Evolutionary conservation across 2,797 vertebrate species (phyloP).

Genomic region (Brachyalestes nurse): DNA sequence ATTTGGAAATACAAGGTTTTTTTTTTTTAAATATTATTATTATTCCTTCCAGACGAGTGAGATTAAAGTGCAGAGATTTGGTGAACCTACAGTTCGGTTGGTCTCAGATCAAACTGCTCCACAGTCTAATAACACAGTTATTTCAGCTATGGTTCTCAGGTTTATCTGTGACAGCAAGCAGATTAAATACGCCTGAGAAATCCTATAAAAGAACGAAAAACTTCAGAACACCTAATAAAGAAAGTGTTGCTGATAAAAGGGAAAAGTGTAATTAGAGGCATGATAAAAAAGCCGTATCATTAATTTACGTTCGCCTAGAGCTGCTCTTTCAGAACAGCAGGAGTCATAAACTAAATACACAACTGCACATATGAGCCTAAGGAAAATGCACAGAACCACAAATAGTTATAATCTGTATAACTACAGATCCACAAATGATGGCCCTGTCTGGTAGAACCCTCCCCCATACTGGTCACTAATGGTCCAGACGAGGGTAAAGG

Average conservation of each 20-base stretch:
- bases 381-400: not conserved
- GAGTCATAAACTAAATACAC: constrained; percentile 15
- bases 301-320: not conserved
- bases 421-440: constrained; percentile 57
- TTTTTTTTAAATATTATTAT: not conserved
- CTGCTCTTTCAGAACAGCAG: not conserved
- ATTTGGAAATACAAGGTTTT: too few relatives aligned
- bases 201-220: not conserved
- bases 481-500: constrained; percentile 41
- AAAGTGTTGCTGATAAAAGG: not conserved
- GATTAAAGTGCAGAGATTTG: not conserved
- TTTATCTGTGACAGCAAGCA: not conserved
- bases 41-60: not conserved
- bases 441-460: constrained; percentile 56
- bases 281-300: not conserved
- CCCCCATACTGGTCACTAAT: constrained; percentile 55
- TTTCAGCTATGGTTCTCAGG: not conserved
- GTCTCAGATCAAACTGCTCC: not conserved
- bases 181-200: not conserved
- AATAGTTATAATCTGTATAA: too few relatives aligned
- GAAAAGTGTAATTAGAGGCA: not conserved
- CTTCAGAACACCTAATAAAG: not conserved
- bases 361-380: not conserved
- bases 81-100: not conserved
- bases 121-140: not conserved